Evolutionary conservation across 2,888 invertebrate species (phyloP).

Genomic region (Strigamia transsilvanica): DNA sequence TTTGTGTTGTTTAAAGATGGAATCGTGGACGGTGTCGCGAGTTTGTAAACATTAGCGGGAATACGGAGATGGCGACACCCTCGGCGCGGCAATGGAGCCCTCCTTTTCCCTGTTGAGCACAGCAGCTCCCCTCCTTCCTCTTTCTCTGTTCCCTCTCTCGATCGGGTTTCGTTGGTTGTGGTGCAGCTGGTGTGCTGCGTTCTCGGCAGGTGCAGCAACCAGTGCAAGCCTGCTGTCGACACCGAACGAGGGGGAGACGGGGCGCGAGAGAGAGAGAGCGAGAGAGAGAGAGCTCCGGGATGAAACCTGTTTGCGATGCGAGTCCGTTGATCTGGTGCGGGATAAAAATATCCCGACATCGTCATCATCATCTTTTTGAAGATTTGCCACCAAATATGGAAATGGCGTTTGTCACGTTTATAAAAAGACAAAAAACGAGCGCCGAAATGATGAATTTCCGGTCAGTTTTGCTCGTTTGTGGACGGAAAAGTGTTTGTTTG

Average conservation of each 20-base stretch:
- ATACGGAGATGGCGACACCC: constrained; percentile 31
- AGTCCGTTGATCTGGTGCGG: constrained; percentile 41
- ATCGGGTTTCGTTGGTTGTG: constrained; percentile 35
- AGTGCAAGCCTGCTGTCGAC: constrained; percentile 43
- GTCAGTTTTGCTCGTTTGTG: neutral
- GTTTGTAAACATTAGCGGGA: constrained; percentile 34
- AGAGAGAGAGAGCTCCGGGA: constrained; percentile 6
- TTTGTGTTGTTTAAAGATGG: neutral
- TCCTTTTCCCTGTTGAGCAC: constrained; percentile 42
- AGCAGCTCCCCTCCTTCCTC: constrained; percentile 36
- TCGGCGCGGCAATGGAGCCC: constrained; percentile 46
- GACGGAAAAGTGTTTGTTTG: neutral
- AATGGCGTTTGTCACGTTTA: constrained; percentile 34
- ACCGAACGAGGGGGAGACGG: neutral
- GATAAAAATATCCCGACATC: neutral
- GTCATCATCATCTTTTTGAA: constrained; percentile 44
- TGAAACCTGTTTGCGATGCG: constrained; percentile 50
- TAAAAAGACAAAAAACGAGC: neutral
- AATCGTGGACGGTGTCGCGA: neutral
- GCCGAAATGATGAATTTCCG: neutral
- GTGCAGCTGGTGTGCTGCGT: constrained; percentile 37
- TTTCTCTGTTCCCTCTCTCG: constrained; percentile 35
- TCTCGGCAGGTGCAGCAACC: constrained; percentile 48
- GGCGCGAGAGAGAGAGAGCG: neutral
- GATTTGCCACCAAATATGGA: constrained; percentile 47